phyloP scores from a whole-genome alignment of 2,113 vertebrate species.

The Daphoenositta chrysoptera region DNA sequence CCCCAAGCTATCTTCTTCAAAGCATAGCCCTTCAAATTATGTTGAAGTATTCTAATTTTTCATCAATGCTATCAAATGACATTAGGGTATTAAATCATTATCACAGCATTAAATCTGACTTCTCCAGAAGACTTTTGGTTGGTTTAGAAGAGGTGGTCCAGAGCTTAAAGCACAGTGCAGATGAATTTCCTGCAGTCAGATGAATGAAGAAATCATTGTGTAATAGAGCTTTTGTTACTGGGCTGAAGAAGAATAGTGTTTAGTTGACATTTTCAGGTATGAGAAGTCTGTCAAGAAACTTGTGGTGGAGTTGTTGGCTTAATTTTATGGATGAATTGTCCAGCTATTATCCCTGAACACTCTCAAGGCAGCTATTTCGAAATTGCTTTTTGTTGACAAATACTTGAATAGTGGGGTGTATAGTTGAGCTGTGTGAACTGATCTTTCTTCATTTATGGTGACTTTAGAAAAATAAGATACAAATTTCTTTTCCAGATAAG shows the following conservation, averaged over 20 bases:
- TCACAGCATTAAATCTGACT: background rate
- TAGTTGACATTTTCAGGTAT: background rate
- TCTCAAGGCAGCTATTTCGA: background rate
- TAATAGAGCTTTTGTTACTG: background rate
- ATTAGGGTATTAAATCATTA: background rate
- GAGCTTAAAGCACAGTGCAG: background rate
- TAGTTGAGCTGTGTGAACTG: background rate
- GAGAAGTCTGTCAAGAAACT: background rate
- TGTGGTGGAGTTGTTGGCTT: conserved; percentile 1
- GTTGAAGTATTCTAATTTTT: background rate
- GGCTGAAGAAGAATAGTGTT: background rate
- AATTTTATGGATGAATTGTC: conserved; percentile 49
- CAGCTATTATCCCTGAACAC: background rate
- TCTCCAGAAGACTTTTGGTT: background rate
- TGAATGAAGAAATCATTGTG: background rate
- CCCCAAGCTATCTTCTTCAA: background rate
- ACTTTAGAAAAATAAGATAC: conserved; percentile 1
- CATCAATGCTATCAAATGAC: background rate
- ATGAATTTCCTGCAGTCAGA: background rate
- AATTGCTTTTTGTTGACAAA: conserved; percentile 48
- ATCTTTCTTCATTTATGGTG: conserved; percentile 1
- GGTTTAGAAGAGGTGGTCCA: background rate
- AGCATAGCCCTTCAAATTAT: background rate
- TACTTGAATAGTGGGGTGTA: background rate
- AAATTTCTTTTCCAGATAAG: background rate